Evolutionary conservation across 2,797 vertebrate species (phyloP).

Genomic region (Epinephelus coioides): DNA sequence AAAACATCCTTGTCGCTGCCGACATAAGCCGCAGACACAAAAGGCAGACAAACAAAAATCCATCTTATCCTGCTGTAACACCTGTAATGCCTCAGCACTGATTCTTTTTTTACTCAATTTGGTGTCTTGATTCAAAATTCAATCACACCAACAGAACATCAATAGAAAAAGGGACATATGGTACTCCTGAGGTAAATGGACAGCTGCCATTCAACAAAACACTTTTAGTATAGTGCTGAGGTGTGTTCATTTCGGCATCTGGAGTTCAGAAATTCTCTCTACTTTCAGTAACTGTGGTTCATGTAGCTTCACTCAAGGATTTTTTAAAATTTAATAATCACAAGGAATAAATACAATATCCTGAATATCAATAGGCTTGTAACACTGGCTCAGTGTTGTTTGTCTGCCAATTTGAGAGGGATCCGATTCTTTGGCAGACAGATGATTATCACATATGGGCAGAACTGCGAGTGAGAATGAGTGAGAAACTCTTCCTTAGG

Average conservation of each 20-base stretch:
- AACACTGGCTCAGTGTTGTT: not conserved
- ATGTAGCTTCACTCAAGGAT: not conserved
- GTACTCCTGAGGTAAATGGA: slow-evolving; percentile 19
- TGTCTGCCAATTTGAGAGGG: slow-evolving; percentile 36
- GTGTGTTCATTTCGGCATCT: slow-evolving; percentile 14
- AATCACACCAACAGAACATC: not conserved
- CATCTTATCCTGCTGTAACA: slow-evolving; percentile 2
- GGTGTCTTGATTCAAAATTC: not conserved
- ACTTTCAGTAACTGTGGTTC: not conserved
- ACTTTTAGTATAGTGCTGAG: not conserved
- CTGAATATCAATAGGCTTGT: slow-evolving; percentile 21
- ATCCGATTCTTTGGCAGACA: slow-evolving; percentile 46
- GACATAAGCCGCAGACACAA: not conserved
- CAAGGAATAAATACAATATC: not conserved
- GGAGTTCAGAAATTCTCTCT: slow-evolving; percentile 1
- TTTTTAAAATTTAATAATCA: not conserved
- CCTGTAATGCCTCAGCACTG: not conserved
- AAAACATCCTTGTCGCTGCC: not conserved
- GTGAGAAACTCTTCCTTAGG: not conserved
- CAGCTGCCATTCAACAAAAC: slow-evolving; percentile 11
- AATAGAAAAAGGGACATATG: slow-evolving; percentile 11
- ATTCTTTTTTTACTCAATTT: not conserved
- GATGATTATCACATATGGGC: slow-evolving; percentile 50
- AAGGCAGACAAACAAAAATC: not conserved
- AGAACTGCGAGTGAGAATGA: slow-evolving; percentile 34